Evolutionary conservation across 2,113 vertebrate genomes (phyloP), one percentile per base, ranked within the genome.

Genomic region (pig (Sus scrofa)): DNA sequence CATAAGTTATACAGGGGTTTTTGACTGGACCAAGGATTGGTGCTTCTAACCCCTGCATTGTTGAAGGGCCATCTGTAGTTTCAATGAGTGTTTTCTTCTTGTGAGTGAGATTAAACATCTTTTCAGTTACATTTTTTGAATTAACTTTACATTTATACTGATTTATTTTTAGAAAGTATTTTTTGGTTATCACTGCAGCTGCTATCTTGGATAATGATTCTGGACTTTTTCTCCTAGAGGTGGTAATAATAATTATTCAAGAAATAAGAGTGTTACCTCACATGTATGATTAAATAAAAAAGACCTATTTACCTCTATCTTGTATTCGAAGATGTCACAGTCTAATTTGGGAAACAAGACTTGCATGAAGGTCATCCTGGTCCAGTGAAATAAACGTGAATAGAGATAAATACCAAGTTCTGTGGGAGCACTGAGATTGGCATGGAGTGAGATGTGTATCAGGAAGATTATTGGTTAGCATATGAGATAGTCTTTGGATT

Each of bases 321-420:
- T 91, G 54, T 95, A 93, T 88, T 93, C 26, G 68, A 18, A 83
- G 19, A 96, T 24, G 11, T 89, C 18, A 91, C 50, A 27, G 0
- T 68, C 37, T 78, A 78, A 62, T 70, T 62, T 85, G 24, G 62
- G 9, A 12, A 56, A 79, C 18, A 50, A 82, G 12, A n/a, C 7
- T 60, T 84, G 8, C 14, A 7, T 50, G 56, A 94, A 89, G 67
- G 56, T 85, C 22, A 62, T 68, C n/a, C 44, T 39, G 56, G 22
- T n/a, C 87, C 24, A 26, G 32, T 74, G 65, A 91, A 94, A 78
- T 95, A 67, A 60, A 34, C 54, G 34, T 12, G 73, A n/a, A 27
- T 39, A 70, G 32, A 52, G 54, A 62, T 70, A 54, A 44, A 67
- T 54, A 32, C 7, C 18, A 70, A 9, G 7, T 10, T 60, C 32